Evolutionary conservation across 2,888 invertebrate species (phyloP), one percentile per base, ranked within the genome.

Genomic region (Byasa hedistus): DNA sequence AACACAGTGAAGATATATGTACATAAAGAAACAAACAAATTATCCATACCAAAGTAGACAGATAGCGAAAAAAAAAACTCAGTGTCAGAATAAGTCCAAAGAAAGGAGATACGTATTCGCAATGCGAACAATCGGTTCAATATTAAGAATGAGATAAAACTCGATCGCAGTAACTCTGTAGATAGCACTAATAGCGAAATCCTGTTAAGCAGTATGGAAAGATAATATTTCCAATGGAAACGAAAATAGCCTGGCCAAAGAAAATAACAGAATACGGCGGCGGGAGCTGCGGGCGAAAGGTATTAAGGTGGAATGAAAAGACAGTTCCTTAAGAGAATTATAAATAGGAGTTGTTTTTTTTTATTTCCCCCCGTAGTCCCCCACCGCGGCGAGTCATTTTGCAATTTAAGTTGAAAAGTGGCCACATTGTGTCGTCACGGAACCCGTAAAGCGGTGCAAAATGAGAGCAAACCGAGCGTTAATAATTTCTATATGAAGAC

Each of bases 161-260:
- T 8, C 61, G 57, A 66, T 57, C 61, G 39, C 23, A 61, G 24
- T 54, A 57, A 58, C 61, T 62, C 24, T 22, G 57, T 10, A 66
- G 66, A 66, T 63, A 66, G 44, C 23, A 32, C 66, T 66, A 66
- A 66, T 66, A 59, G 62, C 62, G 55, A 63, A 67, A 63, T 67
- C 63, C 58, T 63, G 67, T 67, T 63, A 62, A 66, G 62, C 39
- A 62, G 57, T 59, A 59, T 44, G 59, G 52, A 63, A 66, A 63
- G 62, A 66, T 66, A 66, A 66, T 59, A 66, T 66, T 66, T 44
- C 52, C 51, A 32, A 59, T 59, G 51, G 62, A 54, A 61, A 54
- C 52, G 57, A 62, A 66, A 62, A 66, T 58, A 54, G 62, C 39
- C 22, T 57, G 57, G 57, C n/a, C n/a, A 27, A 48, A 61, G 57